Evolutionary conservation across 2,113 vertebrate species (phyloP).

Genomic region (Eptesicus fuscus): DNA sequence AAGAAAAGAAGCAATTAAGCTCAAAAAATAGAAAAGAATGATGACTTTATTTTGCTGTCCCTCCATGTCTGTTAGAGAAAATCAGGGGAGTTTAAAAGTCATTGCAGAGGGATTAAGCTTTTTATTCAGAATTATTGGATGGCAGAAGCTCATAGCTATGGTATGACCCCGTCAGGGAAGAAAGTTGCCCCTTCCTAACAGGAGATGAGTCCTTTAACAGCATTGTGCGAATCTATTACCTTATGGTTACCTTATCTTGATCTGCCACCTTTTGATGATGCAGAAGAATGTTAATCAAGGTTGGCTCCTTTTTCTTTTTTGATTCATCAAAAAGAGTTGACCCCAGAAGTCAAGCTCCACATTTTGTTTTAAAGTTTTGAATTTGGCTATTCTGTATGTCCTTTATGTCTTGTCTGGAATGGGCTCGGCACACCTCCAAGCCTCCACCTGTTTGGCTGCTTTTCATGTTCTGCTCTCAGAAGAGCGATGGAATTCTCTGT

Average conservation of each 20-base stretch:
- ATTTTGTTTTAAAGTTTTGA: slow-evolving; percentile 45
- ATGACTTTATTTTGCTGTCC: slow-evolving; percentile 35
- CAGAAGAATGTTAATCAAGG: slow-evolving; percentile 25
- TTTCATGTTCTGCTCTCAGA: neutral
- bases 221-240: neutral
- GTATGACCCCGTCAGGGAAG: neutral
- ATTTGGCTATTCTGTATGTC: neutral
- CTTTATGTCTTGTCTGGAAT: neutral
- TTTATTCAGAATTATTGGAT: slow-evolving; percentile 3
- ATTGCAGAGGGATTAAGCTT: neutral
- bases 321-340: slow-evolving; percentile 3
- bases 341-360: neutral
- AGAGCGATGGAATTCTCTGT: neutral
- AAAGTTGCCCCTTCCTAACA: neutral
- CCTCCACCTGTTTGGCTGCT: neutral
- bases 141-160: neutral
- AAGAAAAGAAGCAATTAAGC: slow-evolving; percentile 20
- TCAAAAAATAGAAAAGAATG: neutral
- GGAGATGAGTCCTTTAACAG: neutral
- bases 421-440: neutral
- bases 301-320: neutral
- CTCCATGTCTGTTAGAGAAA: slow-evolving; percentile 14
- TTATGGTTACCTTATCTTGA: slow-evolving; percentile 7
- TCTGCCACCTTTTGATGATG: slow-evolving; percentile 5
- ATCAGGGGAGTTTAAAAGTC: neutral